Base-by-base conservation (phyloP, 2,888 invertebrate species). In the Acrocera orbiculus region DNA sequence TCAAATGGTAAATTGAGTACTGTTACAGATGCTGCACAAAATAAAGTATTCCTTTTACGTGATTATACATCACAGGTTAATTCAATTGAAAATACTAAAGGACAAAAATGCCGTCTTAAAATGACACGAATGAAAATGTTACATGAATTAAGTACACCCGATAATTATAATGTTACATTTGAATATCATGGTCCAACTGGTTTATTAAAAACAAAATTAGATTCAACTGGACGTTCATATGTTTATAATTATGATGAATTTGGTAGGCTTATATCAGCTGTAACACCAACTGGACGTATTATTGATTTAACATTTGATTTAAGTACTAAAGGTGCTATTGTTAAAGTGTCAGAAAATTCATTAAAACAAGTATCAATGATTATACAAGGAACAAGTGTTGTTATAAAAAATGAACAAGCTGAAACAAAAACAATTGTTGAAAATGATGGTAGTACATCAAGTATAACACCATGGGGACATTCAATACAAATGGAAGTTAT, bases 181-280 rank as follows among this genome's bases (percentile, higher is more conserved):
- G 87, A 89, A 50, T 95, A 93, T 54, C 82, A 90, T 49, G 83
- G 83, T 2, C 80, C 85, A 0, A 82, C 86, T 0, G 92, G 90
- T 0, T 63, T 95, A 25, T 62, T 95, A 22, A 83, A 82, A 53
- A 82, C 85, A 0, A 86, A 87, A 53, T 66, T 86, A 10, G 90
- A 90, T 49, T 82, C 85, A 40, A 85, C 85, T 3, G 89, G 89
- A 2, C 67, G 89, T 42, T 85, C 86, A 45, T 86, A 86, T 52
- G 83, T 89, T 14, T 95, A 93, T 56, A 83, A 85, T 50, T 95
- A 93, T 50, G 92, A 95, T 51, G 85, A 86, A 52, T 92, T 90
- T 51, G 95, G 95, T 3, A 71, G 93, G 36, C 64, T 93, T 2
- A 85, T 83, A 3, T 80, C 81, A 9, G 87, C 90, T 2, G 83